Evolutionary conservation across 2,797 vertebrate genomes (phyloP).

Genomic region (Oreochromis grahami): DNA sequence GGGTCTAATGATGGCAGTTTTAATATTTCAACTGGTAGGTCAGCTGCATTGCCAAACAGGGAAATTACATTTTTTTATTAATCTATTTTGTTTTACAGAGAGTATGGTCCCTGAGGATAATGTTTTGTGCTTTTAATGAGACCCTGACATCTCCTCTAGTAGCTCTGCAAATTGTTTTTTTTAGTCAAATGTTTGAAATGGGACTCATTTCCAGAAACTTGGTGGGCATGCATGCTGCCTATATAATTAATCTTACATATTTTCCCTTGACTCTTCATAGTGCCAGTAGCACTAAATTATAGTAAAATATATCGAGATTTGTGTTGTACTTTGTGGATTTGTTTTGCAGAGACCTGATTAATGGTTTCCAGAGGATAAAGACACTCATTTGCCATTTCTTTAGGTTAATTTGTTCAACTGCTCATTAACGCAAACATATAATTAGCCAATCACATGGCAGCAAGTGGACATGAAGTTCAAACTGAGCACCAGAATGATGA

Average conservation of each 20-base stretch:
- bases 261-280: background rate
- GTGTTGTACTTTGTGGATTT: background rate
- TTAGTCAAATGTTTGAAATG: background rate
- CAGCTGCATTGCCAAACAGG: background rate
- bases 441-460: background rate
- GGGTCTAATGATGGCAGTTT: background rate
- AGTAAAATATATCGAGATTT: background rate
- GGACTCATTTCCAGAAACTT: background rate
- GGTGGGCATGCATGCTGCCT: background rate
- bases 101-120: background rate
- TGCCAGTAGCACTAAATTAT: background rate
- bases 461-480: background rate
- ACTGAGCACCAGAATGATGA: background rate
- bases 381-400: background rate
- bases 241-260: background rate
- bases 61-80: background rate
- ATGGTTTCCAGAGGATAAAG: background rate
- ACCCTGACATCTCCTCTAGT: background rate
- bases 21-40: background rate
- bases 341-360: background rate
- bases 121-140: background rate
- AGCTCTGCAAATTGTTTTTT: background rate
- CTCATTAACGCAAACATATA: background rate
- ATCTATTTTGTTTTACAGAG: background rate
- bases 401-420: background rate